Percentiles rank a stretch among this genome's conserved stretches.
Conservation (phyloP, 2,113 vertebrate genomes). For the Coregonus clupeaformis region DNA sequence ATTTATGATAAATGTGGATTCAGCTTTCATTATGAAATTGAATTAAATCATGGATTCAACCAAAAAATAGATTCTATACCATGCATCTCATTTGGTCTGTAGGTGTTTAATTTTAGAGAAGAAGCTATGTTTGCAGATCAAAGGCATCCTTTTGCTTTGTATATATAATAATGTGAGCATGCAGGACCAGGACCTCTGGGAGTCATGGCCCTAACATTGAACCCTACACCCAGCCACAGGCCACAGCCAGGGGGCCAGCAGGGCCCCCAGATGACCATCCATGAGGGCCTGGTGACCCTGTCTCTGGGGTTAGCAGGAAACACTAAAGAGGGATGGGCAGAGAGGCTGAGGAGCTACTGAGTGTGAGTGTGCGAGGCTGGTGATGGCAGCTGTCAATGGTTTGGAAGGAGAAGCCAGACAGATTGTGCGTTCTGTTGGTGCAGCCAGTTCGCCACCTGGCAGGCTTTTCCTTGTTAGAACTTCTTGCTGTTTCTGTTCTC, state of each 20-base stretch:
- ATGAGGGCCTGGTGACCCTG: constrained; percentile 74
- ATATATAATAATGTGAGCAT: constrained; percentile 66
- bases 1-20: neutral
- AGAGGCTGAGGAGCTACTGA: constrained; percentile 72
- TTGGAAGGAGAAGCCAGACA: constrained; percentile 84
- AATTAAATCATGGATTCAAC: neutral
- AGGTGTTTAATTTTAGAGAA: neutral
- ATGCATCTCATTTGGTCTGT: too few species aligned
- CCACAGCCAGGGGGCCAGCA: constrained; percentile 73
- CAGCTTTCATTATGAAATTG: neutral
- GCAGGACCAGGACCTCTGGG: constrained; percentile 61
- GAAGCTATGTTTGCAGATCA: constrained; percentile 53
- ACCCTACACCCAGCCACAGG: constrained; percentile 50
- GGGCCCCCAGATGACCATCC: constrained; percentile 72
- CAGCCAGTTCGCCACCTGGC: constrained; percentile 85
- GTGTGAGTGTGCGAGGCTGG: constrained; percentile 80
- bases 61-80: too few species aligned
- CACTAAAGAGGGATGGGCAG: constrained; percentile 74
- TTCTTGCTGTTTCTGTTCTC: constrained; percentile 82
- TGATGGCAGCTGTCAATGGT: constrained; percentile 83
- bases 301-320: constrained; percentile 74
- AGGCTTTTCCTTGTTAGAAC: constrained; percentile 84
- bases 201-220: constrained; percentile 3
- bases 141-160: constrained; percentile 61
- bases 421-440: constrained; percentile 85